phyloP scores from a whole-genome alignment of 2,888 invertebrate genomes.

The Rhyacophila evoluta region DNA sequence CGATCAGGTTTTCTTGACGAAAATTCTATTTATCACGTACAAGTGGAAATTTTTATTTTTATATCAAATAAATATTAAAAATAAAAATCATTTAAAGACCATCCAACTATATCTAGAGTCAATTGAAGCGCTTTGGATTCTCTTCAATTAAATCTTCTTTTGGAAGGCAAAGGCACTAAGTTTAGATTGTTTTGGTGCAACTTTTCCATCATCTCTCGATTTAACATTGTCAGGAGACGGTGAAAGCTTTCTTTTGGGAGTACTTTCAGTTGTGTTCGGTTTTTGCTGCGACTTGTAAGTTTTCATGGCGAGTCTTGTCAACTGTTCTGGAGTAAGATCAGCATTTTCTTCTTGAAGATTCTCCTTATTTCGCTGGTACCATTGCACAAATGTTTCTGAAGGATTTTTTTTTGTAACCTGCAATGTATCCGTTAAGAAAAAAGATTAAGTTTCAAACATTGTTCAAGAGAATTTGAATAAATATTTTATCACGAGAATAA shows the following conservation, averaged over 20 bases:
- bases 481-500: no score
- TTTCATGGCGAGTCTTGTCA: constrained; percentile 70
- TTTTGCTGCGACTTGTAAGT: constrained; percentile 64
- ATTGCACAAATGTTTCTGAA: constrained; percentile 71
- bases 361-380: constrained; percentile 72
- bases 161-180: constrained; percentile 62
- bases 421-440: no score
- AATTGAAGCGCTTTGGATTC: no score
- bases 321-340: constrained; percentile 67
- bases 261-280: constrained; percentile 40
- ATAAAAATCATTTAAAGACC: no score
- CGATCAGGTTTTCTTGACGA: no score
- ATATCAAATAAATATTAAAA: no score
- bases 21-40: no score
- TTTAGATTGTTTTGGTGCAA: constrained; percentile 66
- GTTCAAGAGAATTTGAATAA: no score
- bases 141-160: constrained; percentile 58
- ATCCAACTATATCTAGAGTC: no score
- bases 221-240: constrained; percentile 37
- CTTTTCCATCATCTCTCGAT: constrained; percentile 55
- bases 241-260: constrained; percentile 56
- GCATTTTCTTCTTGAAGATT: constrained; percentile 71
- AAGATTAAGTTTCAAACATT: no score
- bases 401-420: constrained; percentile 59
- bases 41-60: no score